Percentiles rank a stretch among this genome's conserved stretches.
Evolutionary conservation across 2,797 vertebrate genomes (phyloP).

Genomic region (Sebastiscus albofasciatus): DNA sequence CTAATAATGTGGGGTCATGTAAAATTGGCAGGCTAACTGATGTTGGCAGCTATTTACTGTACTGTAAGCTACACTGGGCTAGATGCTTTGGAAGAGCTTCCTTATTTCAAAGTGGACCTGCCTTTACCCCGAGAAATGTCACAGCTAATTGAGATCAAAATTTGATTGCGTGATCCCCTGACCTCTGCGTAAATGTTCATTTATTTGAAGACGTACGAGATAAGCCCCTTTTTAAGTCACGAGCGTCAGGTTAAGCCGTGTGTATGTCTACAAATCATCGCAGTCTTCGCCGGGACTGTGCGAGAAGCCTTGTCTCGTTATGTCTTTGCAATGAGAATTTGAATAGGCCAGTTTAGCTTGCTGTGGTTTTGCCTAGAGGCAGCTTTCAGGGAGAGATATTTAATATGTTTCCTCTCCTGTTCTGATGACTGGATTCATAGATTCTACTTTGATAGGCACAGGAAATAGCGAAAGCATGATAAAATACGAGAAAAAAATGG

Average conservation of each 20-base stretch:
- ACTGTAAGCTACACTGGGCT: constrained; percentile 47
- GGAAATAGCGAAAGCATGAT: constrained; percentile 11
- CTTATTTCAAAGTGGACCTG: constrained; percentile 43
- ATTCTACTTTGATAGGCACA: constrained; percentile 46
- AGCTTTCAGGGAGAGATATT: constrained; percentile 63
- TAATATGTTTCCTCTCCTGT: constrained; percentile 62
- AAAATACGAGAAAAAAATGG: constrained; percentile 11
- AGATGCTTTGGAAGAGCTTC: constrained; percentile 53
- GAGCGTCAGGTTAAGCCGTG: constrained; percentile 33
- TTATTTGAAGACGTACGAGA: constrained; percentile 50
- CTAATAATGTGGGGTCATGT: constrained; percentile 72
- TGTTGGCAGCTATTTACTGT: constrained; percentile 71
- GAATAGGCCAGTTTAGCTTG: constrained; percentile 61
- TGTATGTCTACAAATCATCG: constrained; percentile 61
- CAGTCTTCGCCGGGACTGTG: constrained; percentile 38
- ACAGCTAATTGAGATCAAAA: constrained; percentile 72
- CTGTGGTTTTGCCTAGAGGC: constrained; percentile 70
- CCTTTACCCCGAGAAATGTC: constrained; percentile 55
- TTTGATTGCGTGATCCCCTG: constrained; percentile 64
- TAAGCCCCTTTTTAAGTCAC: constrained; percentile 44
- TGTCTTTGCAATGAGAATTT: constrained; percentile 66
- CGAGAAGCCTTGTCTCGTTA: constrained; percentile 52
- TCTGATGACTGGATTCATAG: constrained; percentile 64
- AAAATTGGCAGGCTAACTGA: constrained; percentile 73
- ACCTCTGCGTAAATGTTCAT: constrained; percentile 61